Conservation (phyloP, 2,888 invertebrate species). For the Drosophila algonquin region DNA sequence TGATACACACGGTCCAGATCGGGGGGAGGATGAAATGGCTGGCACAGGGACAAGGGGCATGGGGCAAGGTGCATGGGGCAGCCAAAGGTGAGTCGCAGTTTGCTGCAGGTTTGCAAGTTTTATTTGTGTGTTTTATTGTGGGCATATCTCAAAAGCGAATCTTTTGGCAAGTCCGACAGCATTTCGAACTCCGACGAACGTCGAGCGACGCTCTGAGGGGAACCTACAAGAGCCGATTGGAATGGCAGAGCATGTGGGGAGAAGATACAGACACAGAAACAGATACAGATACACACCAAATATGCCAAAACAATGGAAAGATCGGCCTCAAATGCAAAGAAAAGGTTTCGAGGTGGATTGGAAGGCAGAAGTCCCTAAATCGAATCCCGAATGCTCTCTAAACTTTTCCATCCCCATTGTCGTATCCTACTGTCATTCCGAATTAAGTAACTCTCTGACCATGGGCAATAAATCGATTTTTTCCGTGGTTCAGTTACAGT, state of each 20-base stretch:
- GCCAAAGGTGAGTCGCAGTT: slow-evolving; percentile 66
- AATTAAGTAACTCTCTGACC: not conserved
- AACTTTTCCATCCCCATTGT: not conserved
- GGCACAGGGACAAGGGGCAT: slow-evolving; percentile 7
- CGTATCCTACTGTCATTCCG: not conserved
- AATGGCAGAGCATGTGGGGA: slow-evolving; percentile 33
- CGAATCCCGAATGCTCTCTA: not conserved
- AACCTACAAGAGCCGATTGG: slow-evolving; percentile 33
- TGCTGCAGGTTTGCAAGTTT: slow-evolving; percentile 73
- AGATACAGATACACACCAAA: slow-evolving; percentile 1
- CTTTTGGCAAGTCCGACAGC: slow-evolving; percentile 65
- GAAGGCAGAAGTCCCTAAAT: not conserved
- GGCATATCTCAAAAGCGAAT: slow-evolving; percentile 77
- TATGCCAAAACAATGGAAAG: slow-evolving; percentile 30
- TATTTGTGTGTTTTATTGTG: slow-evolving; percentile 79
- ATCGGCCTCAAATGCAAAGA: not conserved
- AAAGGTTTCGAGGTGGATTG: not conserved
- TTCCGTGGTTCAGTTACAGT: not conserved
- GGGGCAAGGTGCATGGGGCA: slow-evolving; percentile 11
- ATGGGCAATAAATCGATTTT: not conserved
- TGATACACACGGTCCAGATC: slow-evolving; percentile 34
- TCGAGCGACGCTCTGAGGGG: slow-evolving; percentile 39
- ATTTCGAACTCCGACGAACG: slow-evolving; percentile 54
- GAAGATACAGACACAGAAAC: not conserved
- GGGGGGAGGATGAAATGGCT: slow-evolving; percentile 3